Base-by-base conservation (phyloP, 2,113 vertebrate genomes). In the Pao palembangensis region DNA sequence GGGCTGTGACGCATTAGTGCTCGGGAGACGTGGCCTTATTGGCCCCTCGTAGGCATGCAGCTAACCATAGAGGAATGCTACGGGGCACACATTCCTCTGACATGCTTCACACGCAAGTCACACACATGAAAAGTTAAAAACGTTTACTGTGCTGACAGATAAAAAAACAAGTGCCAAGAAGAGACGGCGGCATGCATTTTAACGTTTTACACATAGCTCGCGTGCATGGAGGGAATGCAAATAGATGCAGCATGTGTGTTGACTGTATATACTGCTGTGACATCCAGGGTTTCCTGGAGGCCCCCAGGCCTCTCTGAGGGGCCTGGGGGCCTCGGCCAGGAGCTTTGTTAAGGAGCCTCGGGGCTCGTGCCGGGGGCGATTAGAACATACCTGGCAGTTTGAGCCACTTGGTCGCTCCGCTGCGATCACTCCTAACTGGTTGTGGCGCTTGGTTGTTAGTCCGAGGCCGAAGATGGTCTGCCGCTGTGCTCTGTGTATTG, bases 311-410 rank as follows among this genome's bases (percentile, higher is more conserved):
- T 74, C 70, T 70, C 56, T 55, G 69, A 85, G 75, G 70, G 53
- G 41, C 74, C 78, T 71, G 52, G 67, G 70, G 73, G 77, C 69
- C 65, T 66, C 47, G 60, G 78, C 71, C 71, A n/a, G n/a, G 75
- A 75, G 76, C 78, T 88, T 84, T 69, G 76, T 86, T 79, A 76
- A 81, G 73, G 79, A 87, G 81, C 83, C 85, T 75, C 78, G 12
- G 76, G 76, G 80, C 80, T 76, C 52, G 61, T 18, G 65, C 68
- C 55, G 69, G 79, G 67, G 73, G 73, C 83, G 79, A 88, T 85
- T 85, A 83, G 83, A 84, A 85, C 85, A 81, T 88, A 91, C 87
- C 88, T 88, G 87, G 83, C 71, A 75, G 81, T 72, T 88, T 79
- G 71, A 87, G 77, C 83, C 83, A 87, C 83, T 88, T 82, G 78